phyloP scores from a whole-genome alignment of 2,888 invertebrate genomes.

The Caenorhabditis sinica region DNA sequence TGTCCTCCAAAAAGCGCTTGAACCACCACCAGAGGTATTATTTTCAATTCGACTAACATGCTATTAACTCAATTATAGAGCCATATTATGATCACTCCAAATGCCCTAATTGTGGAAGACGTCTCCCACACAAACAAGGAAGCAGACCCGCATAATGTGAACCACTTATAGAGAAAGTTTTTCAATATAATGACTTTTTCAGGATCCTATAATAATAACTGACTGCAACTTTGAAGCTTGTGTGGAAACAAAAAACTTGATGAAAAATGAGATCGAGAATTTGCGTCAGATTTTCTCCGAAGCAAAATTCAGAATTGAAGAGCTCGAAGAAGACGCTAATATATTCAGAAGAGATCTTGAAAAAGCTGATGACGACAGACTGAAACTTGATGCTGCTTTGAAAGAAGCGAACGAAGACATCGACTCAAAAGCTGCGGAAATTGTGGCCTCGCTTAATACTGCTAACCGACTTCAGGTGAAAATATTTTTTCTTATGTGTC shows the following conservation, averaged over 20 bases:
- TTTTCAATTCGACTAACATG: not conserved
- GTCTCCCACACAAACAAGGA: constrained; percentile 35
- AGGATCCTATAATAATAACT: constrained; percentile 61
- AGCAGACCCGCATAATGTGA: constrained; percentile 42
- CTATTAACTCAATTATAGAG: constrained; percentile 22
- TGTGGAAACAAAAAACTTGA: constrained; percentile 71
- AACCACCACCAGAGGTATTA: constrained; percentile 32
- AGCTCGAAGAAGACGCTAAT: constrained; percentile 76
- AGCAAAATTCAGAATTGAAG: constrained; percentile 67
- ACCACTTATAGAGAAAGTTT: constrained; percentile 5
- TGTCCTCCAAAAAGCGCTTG: constrained; percentile 41
- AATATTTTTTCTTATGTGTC: not conserved
- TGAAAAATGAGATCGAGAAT: constrained; percentile 78
- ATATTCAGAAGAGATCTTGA: constrained; percentile 72
- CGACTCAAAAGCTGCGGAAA: constrained; percentile 78
- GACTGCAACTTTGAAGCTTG: constrained; percentile 76
- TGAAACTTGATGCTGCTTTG: constrained; percentile 48
- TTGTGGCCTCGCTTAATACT: constrained; percentile 70
- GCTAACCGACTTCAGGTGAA: constrained; percentile 74
- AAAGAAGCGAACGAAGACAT: constrained; percentile 63
- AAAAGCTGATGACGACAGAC: constrained; percentile 67
- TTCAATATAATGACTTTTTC: not conserved
- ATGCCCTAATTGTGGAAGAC: constrained; percentile 59
- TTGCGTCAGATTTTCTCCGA: constrained; percentile 75
- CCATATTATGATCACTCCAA: constrained; percentile 49